Percentiles rank a stretch among this genome's conserved stretches.
Conservation (phyloP, 2,888 invertebrate species). For the Biston stratarius region DNA sequence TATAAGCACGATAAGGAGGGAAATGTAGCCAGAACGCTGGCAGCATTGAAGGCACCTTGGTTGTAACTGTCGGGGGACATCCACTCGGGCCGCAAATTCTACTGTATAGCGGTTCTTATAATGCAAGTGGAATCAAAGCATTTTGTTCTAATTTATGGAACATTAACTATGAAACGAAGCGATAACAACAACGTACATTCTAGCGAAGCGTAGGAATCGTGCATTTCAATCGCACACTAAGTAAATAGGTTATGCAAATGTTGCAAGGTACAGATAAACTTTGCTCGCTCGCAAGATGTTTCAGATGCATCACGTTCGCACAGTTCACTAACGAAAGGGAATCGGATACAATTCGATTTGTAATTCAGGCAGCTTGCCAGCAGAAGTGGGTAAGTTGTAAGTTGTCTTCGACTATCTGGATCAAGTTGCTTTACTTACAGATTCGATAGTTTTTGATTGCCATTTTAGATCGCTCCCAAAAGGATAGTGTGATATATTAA, state of each 20-base stretch:
- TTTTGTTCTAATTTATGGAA: too few relatives aligned
- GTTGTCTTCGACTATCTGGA: slow-evolving; percentile 7
- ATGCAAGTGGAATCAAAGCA: too few relatives aligned
- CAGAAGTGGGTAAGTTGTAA: slow-evolving; percentile 10
- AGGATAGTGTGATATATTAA: not conserved
- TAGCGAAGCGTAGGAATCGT: not conserved
- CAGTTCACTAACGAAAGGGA: slow-evolving; percentile 18
- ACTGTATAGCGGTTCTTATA: too few relatives aligned
- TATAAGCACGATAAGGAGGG: too few relatives aligned
- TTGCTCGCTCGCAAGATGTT: slow-evolving; percentile 26
- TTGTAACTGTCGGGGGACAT: too few relatives aligned
- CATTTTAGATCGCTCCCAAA: slow-evolving; percentile 4
- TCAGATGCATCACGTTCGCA: slow-evolving; percentile 21
- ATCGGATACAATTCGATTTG: slow-evolving; percentile 27
- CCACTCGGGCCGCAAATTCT: too few relatives aligned
- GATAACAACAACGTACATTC: too few relatives aligned
- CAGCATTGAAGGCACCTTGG: too few relatives aligned
- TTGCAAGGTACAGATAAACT: slow-evolving; percentile 29
- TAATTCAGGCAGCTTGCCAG: slow-evolving; percentile 10
- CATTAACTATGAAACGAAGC: too few relatives aligned
- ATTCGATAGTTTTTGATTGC: not conserved
- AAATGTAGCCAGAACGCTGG: too few relatives aligned
- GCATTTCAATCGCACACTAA: not conserved
- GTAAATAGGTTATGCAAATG: slow-evolving; percentile 65
- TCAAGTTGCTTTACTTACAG: not conserved